Conservation (phyloP, 2,797 vertebrate genomes). For the Myotis vivesi region DNA sequence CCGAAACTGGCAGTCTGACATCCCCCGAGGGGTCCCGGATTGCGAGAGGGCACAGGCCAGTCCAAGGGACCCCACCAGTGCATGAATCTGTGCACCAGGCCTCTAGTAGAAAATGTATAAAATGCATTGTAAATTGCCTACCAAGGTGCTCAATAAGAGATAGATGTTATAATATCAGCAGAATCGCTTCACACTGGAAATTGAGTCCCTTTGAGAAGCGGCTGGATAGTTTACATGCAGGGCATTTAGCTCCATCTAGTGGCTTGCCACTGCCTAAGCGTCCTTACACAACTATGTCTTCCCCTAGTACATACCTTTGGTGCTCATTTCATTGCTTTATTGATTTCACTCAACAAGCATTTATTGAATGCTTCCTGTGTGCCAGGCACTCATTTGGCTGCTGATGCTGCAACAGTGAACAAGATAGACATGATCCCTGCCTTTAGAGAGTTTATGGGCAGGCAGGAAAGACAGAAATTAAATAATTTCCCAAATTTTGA, state of each 20-base stretch:
- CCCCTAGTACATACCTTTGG: not conserved
- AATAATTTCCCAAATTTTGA: constrained; percentile 2
- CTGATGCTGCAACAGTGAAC: not conserved
- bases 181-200: not conserved
- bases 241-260: constrained; percentile 60
- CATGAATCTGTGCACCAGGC: too few species aligned
- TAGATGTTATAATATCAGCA: not conserved
- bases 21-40: too few species aligned
- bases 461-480: not conserved
- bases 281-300: not conserved
- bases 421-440: not conserved
- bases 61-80: too few species aligned
- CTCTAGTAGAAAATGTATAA: not conserved
- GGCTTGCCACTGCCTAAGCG: not conserved
- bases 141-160: not conserved
- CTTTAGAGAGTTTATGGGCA: not conserved
- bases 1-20: too few species aligned
- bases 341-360: not conserved
- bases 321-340: not conserved
- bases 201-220: not conserved
- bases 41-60: too few species aligned
- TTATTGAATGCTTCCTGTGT: not conserved
- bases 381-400: not conserved
- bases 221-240: not conserved
- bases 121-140: not conserved